A percentile compares a stretch with the other conserved stretches of the same genome.
Conservation (phyloP, 2,888 invertebrate species). For the Xylota sylvarum region DNA sequence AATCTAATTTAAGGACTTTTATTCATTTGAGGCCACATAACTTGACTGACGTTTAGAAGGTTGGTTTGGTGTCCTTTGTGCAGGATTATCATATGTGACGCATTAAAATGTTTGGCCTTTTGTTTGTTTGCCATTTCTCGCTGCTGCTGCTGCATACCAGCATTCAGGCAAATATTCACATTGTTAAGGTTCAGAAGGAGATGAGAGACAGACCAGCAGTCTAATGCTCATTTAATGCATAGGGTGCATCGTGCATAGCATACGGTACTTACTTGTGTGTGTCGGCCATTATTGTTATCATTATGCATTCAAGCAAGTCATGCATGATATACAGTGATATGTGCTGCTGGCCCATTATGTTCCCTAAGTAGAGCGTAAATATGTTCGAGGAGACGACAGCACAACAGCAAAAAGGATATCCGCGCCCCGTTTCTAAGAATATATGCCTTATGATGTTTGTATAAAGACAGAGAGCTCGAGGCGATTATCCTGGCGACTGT, state of each 20-base stretch:
- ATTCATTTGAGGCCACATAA: constrained; percentile 21
- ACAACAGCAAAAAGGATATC: constrained; percentile 44
- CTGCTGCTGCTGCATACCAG: constrained; percentile 1
- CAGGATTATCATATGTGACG: constrained; percentile 31
- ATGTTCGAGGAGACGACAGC: constrained; percentile 27
- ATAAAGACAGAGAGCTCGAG: constrained; percentile 20
- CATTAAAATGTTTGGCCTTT: constrained; percentile 43
- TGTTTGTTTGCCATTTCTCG: constrained; percentile 38
- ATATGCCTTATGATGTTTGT: constrained; percentile 5
- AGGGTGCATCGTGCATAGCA: constrained; percentile 15
- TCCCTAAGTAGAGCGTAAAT: constrained; percentile 63
- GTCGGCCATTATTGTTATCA: constrained; percentile 49
- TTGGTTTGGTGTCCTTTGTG: constrained; percentile 29
- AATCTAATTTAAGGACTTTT: constrained; percentile 54
- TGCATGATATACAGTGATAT: constrained; percentile 32
- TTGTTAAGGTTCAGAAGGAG: constrained; percentile 10
- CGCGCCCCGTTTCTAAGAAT: constrained; percentile 1
- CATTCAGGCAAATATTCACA: constrained; percentile 26
- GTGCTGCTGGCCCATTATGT: constrained; percentile 43
- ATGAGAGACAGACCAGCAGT: neutral
- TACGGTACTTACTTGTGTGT: constrained; percentile 34
- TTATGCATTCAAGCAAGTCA: constrained; percentile 61
- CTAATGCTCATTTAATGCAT: constrained; percentile 28
- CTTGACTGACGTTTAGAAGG: constrained; percentile 33
- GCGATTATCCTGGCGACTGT: constrained; percentile 59